These are phyloP conservation scores for Embidobia sp. DNA, from an alignment of 2,888 invertebrate genomes.

Conservation along the genomic window DNA sequence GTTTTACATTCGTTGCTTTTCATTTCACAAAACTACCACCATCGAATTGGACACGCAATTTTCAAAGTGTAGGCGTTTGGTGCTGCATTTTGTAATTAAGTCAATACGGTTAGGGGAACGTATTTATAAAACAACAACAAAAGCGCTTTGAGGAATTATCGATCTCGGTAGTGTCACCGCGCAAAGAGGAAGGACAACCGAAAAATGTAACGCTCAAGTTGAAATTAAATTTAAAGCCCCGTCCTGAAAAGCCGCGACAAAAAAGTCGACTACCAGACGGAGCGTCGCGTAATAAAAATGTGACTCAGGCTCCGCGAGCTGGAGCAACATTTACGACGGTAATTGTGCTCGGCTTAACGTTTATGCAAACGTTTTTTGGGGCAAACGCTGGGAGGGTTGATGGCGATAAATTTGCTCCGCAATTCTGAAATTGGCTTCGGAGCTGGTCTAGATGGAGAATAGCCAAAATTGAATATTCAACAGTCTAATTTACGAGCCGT, in stretches of 20 bases:
- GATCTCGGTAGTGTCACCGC: background rate
- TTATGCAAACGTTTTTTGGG: conserved; percentile 41
- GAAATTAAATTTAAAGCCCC: conserved; percentile 4
- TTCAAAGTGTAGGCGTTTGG: too few species aligned
- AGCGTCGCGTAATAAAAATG: conserved; percentile 25
- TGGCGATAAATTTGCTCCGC: conserved; percentile 22
- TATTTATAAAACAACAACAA: conserved; percentile 29
- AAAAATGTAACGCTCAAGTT: background rate
- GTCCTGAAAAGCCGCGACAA: background rate
- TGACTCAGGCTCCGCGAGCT: conserved; percentile 7
- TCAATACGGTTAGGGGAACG: conserved; percentile 8
- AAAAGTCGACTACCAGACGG: background rate
- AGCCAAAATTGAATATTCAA: conserved; percentile 48
- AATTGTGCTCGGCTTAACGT: conserved; percentile 30
- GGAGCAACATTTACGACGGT: conserved; percentile 37
- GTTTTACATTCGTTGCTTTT: too few species aligned
- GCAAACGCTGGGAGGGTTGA: conserved; percentile 4
- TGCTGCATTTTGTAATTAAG: background rate
- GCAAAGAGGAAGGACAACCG: background rate
- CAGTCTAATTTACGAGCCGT: conserved; percentile 16
- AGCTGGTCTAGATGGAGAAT: conserved; percentile 7
- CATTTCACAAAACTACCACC: too few species aligned
- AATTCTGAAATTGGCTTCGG: conserved; percentile 40
- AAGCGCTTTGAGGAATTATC: conserved; percentile 16
- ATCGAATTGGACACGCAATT: too few species aligned